phyloP scores from a whole-genome alignment of 2,797 vertebrate genomes.

The Buphagus erythrorhynchus region DNA sequence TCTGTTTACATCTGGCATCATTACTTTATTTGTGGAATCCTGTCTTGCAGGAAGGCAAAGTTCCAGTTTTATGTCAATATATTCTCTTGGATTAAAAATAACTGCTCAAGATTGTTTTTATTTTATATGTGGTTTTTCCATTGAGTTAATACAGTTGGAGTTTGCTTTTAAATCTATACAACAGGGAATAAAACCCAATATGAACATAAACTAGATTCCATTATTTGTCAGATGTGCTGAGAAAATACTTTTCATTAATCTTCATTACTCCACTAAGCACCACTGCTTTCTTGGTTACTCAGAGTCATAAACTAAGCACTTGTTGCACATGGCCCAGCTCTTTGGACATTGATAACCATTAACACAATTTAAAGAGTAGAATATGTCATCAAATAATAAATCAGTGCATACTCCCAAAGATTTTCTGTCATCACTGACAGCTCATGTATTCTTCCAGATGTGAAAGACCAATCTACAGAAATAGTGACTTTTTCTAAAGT shows the following conservation, averaged over 20 bases:
- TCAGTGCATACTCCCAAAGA: neutral
- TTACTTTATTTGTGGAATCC: neutral
- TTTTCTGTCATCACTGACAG: neutral
- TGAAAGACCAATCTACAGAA: neutral
- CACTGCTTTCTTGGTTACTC: neutral
- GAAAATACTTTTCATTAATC: neutral
- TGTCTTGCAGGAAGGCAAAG: neutral
- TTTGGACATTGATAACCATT: neutral
- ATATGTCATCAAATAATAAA: conserved; percentile 21
- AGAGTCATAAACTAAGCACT: neutral
- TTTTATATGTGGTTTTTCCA: neutral
- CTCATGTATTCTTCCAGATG: neutral
- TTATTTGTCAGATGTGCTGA: neutral
- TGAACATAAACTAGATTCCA: neutral
- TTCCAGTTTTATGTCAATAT: neutral
- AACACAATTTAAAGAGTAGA: conserved; percentile 16
- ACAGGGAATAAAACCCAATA: neutral
- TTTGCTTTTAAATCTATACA: conserved; percentile 6
- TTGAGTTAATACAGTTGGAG: neutral
- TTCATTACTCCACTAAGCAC: neutral
- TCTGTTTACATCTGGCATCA: neutral
- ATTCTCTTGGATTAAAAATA: neutral
- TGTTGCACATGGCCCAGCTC: neutral
- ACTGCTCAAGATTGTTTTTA: neutral
- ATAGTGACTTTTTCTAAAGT: neutral